Conservation (phyloP, 2,797 vertebrate species). For the Sphenodon punctatus region DNA sequence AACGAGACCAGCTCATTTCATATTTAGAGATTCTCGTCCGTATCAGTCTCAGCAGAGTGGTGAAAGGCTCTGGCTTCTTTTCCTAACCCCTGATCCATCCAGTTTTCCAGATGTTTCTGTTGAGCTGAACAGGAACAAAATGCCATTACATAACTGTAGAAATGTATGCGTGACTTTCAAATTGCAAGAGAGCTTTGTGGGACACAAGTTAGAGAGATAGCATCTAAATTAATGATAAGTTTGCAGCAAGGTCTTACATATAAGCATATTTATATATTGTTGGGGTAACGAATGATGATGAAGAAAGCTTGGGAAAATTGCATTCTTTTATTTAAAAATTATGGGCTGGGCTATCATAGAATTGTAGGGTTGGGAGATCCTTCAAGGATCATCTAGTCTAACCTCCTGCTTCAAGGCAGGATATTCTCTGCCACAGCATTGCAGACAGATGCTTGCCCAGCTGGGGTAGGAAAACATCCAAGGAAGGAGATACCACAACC, state of each 20-base stretch:
- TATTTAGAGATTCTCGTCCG: too few species aligned
- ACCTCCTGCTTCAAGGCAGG: too few species aligned
- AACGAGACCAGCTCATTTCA: not conserved
- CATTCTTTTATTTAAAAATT: not conserved
- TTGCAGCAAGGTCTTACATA: not conserved
- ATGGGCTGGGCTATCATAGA: too few species aligned
- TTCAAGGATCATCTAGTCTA: too few species aligned
- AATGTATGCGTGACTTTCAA: not conserved
- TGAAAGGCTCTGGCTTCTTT: not conserved
- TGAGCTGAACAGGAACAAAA: not conserved
- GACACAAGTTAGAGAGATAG: not conserved
- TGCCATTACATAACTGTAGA: not conserved
- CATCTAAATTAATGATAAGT: not conserved
- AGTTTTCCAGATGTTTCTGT: not conserved
- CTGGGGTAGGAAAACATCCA: too few species aligned
- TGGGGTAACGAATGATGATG: not conserved
- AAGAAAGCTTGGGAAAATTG: not conserved
- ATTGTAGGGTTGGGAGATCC: too few species aligned
- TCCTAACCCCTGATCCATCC: rapidly evolving
- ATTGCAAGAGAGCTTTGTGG: not conserved
- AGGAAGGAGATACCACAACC: too few species aligned
- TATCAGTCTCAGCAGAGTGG: not conserved
- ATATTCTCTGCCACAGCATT: too few species aligned
- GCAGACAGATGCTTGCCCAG: too few species aligned
- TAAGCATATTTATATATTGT: not conserved